These are phyloP conservation scores for Toxotes chatareus DNA, from an alignment of 2,113 vertebrate species.

Conservation along the genomic window DNA sequence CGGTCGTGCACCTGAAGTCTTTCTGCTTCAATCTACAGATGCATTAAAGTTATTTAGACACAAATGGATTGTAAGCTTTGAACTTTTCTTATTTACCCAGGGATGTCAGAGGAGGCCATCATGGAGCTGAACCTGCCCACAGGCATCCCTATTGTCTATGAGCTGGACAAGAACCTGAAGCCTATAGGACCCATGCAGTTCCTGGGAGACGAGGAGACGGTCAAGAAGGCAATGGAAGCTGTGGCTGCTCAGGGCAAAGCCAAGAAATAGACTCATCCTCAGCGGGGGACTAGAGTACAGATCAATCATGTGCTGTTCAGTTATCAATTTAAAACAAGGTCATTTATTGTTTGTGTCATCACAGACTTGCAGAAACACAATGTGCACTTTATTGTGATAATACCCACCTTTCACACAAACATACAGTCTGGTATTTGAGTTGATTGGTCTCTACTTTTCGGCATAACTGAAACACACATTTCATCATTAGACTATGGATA, in stretches of 20 bases:
- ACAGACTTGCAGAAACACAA: constrained; percentile 27
- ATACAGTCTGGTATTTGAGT: constrained; percentile 26
- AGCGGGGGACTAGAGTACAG: not conserved
- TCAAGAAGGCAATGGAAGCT: constrained; percentile 97
- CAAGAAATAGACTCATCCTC: constrained; percentile 75
- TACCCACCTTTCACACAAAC: constrained; percentile 15
- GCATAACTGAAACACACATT: constrained; percentile 35
- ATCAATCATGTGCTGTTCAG: constrained; percentile 41
- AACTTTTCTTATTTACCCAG: constrained; percentile 38
- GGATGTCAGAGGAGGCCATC: constrained; percentile 96
- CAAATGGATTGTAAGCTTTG: not conserved
- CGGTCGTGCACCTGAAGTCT: too few species aligned
- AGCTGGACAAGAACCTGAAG: constrained; percentile 97
- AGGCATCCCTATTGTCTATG: constrained; percentile 95
- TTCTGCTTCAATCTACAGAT: not conserved
- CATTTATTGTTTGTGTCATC: constrained; percentile 44
- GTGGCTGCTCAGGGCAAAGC: constrained; percentile 98
- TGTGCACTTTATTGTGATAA: constrained; percentile 60
- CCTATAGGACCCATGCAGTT: constrained; percentile 94
- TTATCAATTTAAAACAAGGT: constrained; percentile 36
- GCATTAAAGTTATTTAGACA: not conserved
- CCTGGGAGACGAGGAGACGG: constrained; percentile 96
- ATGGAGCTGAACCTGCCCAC: constrained; percentile 99
- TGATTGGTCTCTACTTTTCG: constrained; percentile 42
- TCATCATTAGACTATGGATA: constrained; percentile 46